Percentiles rank a stretch among this genome's conserved stretches.
Evolutionary conservation across 2,888 invertebrate species (phyloP).

Genomic region (Drosophila anomalata): DNA sequence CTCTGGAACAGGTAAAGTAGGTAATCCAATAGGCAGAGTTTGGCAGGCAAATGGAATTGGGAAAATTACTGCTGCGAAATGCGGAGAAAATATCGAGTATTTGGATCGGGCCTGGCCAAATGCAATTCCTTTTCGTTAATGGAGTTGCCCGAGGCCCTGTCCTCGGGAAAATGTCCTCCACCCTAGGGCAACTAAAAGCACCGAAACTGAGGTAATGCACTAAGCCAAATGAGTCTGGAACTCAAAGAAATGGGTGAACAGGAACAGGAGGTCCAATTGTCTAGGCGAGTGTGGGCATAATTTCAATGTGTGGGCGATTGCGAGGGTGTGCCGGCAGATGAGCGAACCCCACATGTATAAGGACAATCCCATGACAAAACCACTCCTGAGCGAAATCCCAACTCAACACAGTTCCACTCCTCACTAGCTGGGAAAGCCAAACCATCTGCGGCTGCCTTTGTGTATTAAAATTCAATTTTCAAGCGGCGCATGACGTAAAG

Average conservation of each 20-base stretch:
- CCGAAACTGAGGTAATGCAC: constrained; percentile 32
- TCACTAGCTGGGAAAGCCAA: neutral
- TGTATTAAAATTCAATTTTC: constrained; percentile 81
- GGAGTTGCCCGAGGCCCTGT: constrained; percentile 8
- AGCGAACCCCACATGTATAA: constrained; percentile 11
- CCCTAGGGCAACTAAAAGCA: constrained; percentile 1
- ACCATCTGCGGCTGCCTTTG: constrained; percentile 57
- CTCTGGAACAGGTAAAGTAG: constrained; percentile 5
- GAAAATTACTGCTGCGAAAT: constrained; percentile 29
- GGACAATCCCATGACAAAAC: constrained; percentile 34
- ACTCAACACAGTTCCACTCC: neutral
- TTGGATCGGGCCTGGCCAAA: constrained; percentile 6
- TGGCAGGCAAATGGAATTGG: constrained; percentile 25
- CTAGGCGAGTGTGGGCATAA: constrained; percentile 47
- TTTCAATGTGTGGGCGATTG: neutral
- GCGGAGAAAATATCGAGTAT: constrained; percentile 18
- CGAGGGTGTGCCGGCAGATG: constrained; percentile 3
- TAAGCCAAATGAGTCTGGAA: constrained; percentile 48
- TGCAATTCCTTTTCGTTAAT: constrained; percentile 34
- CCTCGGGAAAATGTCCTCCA: constrained; percentile 6
- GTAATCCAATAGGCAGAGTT: constrained; percentile 42
- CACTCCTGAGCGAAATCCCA: constrained; percentile 10
- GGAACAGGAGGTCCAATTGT: constrained; percentile 37
- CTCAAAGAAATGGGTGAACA: constrained; percentile 11
- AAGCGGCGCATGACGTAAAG: constrained; percentile 69